Base-by-base conservation (phyloP, 2,113 vertebrate genomes). In the Thamnaconus septentrionalis region DNA sequence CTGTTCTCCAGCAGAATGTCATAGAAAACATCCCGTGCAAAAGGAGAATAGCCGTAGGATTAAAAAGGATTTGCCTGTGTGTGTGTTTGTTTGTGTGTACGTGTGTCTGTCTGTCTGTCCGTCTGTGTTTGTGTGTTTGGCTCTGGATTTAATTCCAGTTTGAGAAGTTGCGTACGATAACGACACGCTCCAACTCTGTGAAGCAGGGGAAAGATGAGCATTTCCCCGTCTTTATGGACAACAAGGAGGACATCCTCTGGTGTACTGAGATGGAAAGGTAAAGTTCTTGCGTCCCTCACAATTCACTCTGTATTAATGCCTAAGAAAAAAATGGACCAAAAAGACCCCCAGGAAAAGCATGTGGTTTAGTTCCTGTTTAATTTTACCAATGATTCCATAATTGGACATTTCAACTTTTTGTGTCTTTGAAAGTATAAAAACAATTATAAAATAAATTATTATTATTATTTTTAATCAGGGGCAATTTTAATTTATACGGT, bases 151-250 rank as follows among this genome's bases (percentile, higher is more conserved):
- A 90, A 83, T 90, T 93, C 76, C 88, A 99, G 97, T 99, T 99
- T 94, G 94, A 95, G 93, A 99, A 99, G 92, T 94, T 99, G 90
- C 92, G 97, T 89, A 99, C 97, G 85, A 99, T 99, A 92, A 99
- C 97, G 87, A 99, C 97, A 55, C 94, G 97, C 87, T 99, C 97
- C 87, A 99, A 99, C 93, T 98, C 97, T 90, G 96, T 99, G 93
- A 99, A 99, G 92, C 97, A 99, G 87, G 97, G 97, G 92, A 98
- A 99, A 91, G 97, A 99, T 86, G 97, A 99, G 90, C 97, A 99
- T 80, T 99, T 96, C 88, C 97, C 97, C 3, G 97, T 99, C 87
- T 97, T 91, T 92, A 99, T 99, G 97, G 97, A 97, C 47, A 97
- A 94, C 91, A 99, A 99, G 87, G 97, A 99, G 86, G 97, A 99